phyloP scores from a whole-genome alignment of 2,797 vertebrate species.

The Leucoraja ocellata region DNA sequence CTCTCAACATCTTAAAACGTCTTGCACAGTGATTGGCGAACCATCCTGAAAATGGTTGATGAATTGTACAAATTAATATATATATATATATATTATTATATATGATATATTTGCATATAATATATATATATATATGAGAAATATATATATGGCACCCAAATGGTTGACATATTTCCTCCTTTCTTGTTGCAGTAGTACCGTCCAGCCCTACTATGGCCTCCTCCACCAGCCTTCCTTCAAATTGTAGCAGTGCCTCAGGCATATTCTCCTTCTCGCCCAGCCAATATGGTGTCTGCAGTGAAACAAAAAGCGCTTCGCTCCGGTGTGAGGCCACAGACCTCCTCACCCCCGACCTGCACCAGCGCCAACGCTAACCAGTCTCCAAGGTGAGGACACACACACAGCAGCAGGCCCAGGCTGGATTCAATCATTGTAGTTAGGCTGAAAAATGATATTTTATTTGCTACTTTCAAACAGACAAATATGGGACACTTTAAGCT shows the following conservation, averaged over 20 bases:
- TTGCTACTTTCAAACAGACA: background rate
- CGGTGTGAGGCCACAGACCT: constrained; percentile 93
- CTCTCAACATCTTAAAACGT: constrained; percentile 15
- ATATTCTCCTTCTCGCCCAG: constrained; percentile 98
- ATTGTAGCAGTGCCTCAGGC: constrained; percentile 93
- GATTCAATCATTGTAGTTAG: constrained; percentile 1
- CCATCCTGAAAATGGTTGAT: constrained; percentile 29
- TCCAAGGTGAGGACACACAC: constrained; percentile 75
- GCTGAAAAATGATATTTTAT: too few species aligned
- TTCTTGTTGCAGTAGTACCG: constrained; percentile 75
- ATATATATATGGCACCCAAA: constrained; percentile 41
- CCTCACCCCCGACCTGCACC: constrained; percentile 91
- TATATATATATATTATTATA: background rate
- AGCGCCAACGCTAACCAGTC: constrained; percentile 90
- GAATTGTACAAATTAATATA: constrained; percentile 32
- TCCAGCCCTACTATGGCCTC: constrained; percentile 97
- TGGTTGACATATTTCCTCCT: constrained; percentile 39
- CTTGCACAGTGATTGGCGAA: constrained; percentile 12
- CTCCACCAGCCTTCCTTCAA: constrained; percentile 91
- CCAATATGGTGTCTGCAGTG: constrained; percentile 97
- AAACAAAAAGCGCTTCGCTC: constrained; percentile 98
- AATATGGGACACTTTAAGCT: background rate
- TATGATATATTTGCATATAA: too few species aligned
- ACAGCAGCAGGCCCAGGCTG: background rate
- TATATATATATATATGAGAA: background rate